These are phyloP conservation scores for Sycobia sp. DNA, from an alignment of 1,140 invertebrate genomes.

Conservation along the genomic window DNA sequence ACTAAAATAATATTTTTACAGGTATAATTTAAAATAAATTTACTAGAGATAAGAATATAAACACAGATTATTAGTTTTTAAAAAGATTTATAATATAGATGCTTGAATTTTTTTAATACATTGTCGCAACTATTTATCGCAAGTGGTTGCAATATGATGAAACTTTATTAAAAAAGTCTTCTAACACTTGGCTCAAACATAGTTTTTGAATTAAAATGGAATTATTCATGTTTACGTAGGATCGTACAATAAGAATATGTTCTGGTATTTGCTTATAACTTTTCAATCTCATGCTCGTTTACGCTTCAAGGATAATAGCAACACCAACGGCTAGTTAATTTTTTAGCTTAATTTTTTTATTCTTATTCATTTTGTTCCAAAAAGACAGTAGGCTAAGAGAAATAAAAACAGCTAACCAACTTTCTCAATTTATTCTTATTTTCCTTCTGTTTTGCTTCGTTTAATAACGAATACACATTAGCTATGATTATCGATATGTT, in stretches of 20 bases:
- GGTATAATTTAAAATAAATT: too few relatives aligned
- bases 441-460: slow-evolving; percentile 8
- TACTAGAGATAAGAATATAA: too few relatives aligned
- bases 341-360: slow-evolving; percentile 15
- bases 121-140: slow-evolving; percentile 21
- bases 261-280: slow-evolving; percentile 15
- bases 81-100: slow-evolving; percentile 35
- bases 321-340: background rate
- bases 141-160: slow-evolving; percentile 21
- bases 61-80: slow-evolving; percentile 28
- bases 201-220: slow-evolving; percentile 2
- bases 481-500: slow-evolving; percentile 54
- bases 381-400: background rate
- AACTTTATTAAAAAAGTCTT: too few relatives aligned
- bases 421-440: background rate
- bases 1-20: too few relatives aligned
- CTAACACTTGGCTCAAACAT: slow-evolving; percentile 11
- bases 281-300: slow-evolving; percentile 11
- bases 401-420: slow-evolving; percentile 44
- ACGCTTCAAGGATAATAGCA: slow-evolving; percentile 8
- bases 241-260: slow-evolving; percentile 29
- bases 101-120: slow-evolving; percentile 27
- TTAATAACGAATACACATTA: slow-evolving; percentile 44
- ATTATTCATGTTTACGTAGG: slow-evolving; percentile 1
- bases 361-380: slow-evolving; percentile 4